These are phyloP conservation scores for Aurelia sp. DNA, from an alignment of 30 jellyfish, hydroid and myxozoan genomes.

Conservation along the genomic window DNA sequence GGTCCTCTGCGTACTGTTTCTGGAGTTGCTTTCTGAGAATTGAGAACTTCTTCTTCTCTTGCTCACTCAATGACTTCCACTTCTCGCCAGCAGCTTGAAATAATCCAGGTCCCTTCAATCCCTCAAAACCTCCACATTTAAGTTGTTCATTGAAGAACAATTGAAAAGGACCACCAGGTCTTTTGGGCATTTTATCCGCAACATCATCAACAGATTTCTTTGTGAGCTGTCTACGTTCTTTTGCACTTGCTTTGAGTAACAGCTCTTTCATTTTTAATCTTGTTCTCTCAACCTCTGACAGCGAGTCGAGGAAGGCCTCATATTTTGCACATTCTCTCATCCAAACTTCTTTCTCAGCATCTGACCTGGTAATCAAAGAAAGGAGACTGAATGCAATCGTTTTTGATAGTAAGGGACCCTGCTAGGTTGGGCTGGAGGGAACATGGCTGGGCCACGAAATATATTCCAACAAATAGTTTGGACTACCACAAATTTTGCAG, in stretches of 20 bases:
- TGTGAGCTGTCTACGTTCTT: constrained; percentile 52
- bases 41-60: constrained; percentile 12
- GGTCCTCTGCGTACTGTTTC: constrained; percentile 30
- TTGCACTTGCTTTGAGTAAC: constrained; percentile 45
- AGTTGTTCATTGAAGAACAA: constrained; percentile 44
- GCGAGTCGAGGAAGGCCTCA: constrained; percentile 60
- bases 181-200: constrained; percentile 57
- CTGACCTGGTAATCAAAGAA: constrained; percentile 29
- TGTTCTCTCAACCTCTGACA: constrained; percentile 57
- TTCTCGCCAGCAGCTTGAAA: constrained; percentile 59
- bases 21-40: constrained; percentile 12
- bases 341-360: constrained; percentile 59
- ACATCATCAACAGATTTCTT: constrained; percentile 43
- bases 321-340: constrained; percentile 58
- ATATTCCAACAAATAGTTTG: no score
- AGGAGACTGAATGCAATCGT: not conserved
- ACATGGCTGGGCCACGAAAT: no score
- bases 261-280: constrained; percentile 59
- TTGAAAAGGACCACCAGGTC: constrained; percentile 72
- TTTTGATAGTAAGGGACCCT: not conserved
- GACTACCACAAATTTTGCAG: no score
- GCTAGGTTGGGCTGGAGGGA: no score
- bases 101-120: constrained; percentile 58
- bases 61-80: constrained; percentile 46
- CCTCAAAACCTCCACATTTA: constrained; percentile 36